Base-by-base conservation (phyloP, 2,797 vertebrate genomes). In the Protosalanx chinensis region DNA sequence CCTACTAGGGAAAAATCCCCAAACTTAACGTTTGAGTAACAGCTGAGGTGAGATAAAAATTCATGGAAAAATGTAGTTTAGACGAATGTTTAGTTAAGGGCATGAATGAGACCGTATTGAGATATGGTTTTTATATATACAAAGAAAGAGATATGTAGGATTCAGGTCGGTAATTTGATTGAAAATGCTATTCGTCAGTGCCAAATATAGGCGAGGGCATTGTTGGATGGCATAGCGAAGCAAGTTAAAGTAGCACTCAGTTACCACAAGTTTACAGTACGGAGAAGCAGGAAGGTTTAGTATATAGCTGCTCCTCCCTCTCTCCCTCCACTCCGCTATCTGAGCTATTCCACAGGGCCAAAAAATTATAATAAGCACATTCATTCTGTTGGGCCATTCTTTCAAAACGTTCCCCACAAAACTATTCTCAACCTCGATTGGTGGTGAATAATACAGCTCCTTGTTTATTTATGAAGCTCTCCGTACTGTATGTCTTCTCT, bases 151-250 rank as follows among this genome's bases (percentile, higher is more conserved):
- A 85, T 78, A 82, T 12, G 23, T 59, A 67, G 33, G 66, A 37
- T 75, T 79, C 79, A 75, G 86, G 85, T 83, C 82, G 81, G 81
- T 89, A 86, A 88, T 91, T 90, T 84, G 79, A 90, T 91, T 89
- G 84, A 81, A 41, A 69, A 76, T 82, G 85, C 35, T 79, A 83
- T 82, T 81, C 77, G 81, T 79, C 77, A 33, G 74, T 82, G 90
- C 88, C 88, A 89, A 85, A 80, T 76, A 46, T 68, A 81, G 80
- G 75, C 61, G 77, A 90, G 88, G 80, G 79, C 79, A 89, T 90
- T 76, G 77, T 37, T 41, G 70, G 86, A 84, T 81, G 83, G 82
- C 4, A 46, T 83, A 84, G 85, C 82, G 73, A 82, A 82, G 82
- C 84, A 65, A 83, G 82, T 73, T 78, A 81, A 78, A 27, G 53